Percentiles rank a stretch among this genome's conserved stretches.
These are phyloP conservation scores for Papilio polyxenes DNA, from an alignment of 1,140 invertebrate species.

Conservation along the genomic window DNA sequence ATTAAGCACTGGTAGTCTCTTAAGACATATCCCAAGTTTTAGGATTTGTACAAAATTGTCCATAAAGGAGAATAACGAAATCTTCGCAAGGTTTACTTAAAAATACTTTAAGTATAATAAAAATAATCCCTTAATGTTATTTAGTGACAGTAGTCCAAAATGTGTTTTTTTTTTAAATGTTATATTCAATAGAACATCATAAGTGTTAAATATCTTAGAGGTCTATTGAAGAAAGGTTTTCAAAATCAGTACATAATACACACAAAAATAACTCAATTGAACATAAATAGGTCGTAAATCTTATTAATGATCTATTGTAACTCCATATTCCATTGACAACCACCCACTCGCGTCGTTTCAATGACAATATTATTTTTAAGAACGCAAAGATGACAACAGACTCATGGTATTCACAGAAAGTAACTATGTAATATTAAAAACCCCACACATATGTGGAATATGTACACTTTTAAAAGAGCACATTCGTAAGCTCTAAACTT, in stretches of 20 bases:
- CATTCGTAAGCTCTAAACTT: neutral
- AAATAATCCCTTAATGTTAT: neutral
- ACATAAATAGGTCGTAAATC: slow-evolving; percentile 9
- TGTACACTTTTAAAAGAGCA: too few relatives aligned
- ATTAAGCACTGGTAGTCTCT: neutral
- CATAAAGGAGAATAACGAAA: neutral
- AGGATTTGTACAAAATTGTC: neutral
- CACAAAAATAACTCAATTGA: neutral
- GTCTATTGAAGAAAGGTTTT: neutral
- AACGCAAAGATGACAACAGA: neutral
- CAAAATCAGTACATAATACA: neutral
- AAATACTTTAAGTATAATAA: too few relatives aligned
- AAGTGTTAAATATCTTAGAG: neutral
- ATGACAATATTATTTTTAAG: neutral
- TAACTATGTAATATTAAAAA: neutral
- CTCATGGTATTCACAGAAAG: neutral
- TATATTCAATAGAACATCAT: neutral
- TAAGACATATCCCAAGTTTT: neutral
- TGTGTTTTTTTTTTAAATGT: neutral
- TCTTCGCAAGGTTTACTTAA: neutral
- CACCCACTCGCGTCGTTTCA: neutral
- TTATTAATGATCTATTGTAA: slow-evolving; percentile 15
- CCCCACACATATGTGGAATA: too few relatives aligned
- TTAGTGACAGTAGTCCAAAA: neutral
- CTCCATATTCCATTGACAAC: slow-evolving; percentile 5